Conservation (phyloP, 1,140 invertebrate species). For the Drosophila serrata region DNA sequence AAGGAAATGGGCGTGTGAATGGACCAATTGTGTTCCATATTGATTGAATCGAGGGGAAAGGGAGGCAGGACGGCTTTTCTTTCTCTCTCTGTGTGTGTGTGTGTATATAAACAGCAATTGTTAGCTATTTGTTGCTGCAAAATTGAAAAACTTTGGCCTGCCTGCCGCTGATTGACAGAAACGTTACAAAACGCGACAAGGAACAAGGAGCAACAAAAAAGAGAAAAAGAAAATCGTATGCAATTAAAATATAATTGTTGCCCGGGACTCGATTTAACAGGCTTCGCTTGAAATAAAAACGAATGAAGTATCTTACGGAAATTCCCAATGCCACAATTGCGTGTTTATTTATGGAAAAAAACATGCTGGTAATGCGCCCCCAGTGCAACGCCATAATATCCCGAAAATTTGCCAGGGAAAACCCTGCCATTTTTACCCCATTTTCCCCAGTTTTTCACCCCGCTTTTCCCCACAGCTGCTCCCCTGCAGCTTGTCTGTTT, state of each 20-base stretch:
- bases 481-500: constrained; percentile 40
- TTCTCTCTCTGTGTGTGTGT: not conserved
- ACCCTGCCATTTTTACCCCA: not conserved
- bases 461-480: constrained; percentile 1
- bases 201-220: not conserved
- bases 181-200: constrained; percentile 11
- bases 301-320: constrained; percentile 24
- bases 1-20: constrained; percentile 79
- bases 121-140: constrained; percentile 80
- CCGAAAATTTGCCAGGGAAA: constrained; percentile 22
- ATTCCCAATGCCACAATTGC: constrained; percentile 56
- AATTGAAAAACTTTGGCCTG: constrained; percentile 76
- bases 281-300: not conserved
- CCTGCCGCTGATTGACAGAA: constrained; percentile 55
- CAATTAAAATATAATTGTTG: constrained; percentile 77
- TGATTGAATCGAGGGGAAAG: constrained; percentile 69
- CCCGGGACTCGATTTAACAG: constrained; percentile 20
- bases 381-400: constrained; percentile 7
- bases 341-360: constrained; percentile 69
- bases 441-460: not conserved
- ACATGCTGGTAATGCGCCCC: constrained; percentile 39
- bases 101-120: constrained; percentile 71
- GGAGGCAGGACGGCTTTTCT: not conserved
- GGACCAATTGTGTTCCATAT: constrained; percentile 79
- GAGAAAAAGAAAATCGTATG: constrained; percentile 47